Base-by-base conservation (phyloP, 1,140 invertebrate species). In the Psilanteris sp. region DNA sequence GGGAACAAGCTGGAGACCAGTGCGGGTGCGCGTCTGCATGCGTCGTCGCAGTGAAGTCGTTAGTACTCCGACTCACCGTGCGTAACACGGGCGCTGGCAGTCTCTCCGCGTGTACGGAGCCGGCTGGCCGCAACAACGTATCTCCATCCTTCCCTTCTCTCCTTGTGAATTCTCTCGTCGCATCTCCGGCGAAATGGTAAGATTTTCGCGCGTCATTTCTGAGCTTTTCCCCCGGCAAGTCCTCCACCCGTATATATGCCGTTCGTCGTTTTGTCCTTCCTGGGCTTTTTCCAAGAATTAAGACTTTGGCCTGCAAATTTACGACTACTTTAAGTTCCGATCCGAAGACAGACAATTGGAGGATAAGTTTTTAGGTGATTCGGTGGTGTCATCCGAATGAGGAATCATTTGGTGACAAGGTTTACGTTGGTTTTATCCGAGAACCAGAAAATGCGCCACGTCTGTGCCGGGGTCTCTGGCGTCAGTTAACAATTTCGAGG, bases 21-120 rank as follows among this genome's bases (percentile, higher is more conserved):
- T 81, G 81, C 83, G 83, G 75, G 66, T 81, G 82, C 80, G 83
- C 82, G 74, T 72, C 80, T 83, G 83, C 78, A 83, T 84, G 84
- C 83, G 81, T 74, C 74, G 76, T 61, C 80, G 81, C 80, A 79
- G 59, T 78, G 74, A 66, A 76, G 72, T 61, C 52, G 10, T 55
- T 84, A 80, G 82, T 86, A 83, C 81, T 52, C 67, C 44, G 62
- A 71, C 61, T 75, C 66, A 64, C 81, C 81, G 73, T 75, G 67
- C 66, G 27, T 43, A 26, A 39, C 77, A 6, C 64, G 50, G 9
- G 84, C 81, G 81, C 85, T 78, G 39, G 78, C 85, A 87, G 85
- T 87, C 76, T 78, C 81, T 74, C 86, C 84, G 79, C 86, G 87
- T 83, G 85, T 83, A 46, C 80, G 78, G 72, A 87, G 81, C 82